Base-by-base conservation (phyloP, 2,113 vertebrate species). In the Tapirus terrestris region DNA sequence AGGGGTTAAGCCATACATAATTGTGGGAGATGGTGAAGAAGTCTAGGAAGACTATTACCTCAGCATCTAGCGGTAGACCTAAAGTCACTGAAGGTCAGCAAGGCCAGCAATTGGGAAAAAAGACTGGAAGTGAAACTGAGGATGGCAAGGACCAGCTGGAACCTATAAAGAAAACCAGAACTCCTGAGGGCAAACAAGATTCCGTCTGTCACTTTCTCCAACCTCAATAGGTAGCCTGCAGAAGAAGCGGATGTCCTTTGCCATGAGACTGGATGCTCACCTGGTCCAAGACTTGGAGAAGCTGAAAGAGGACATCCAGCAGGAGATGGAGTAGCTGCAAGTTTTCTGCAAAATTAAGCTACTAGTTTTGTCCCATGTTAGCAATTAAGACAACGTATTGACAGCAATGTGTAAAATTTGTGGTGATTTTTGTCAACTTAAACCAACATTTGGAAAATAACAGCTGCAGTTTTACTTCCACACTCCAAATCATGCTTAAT, bases 321-420 rank as follows among this genome's bases (percentile, higher is more conserved):
- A 61, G 20, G 20, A 36, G 5, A 3, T 18, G 7, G 43, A 76
- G 51, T 4, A 3, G 31, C 14, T 81, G 36, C 10, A 84, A 43
- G 61, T 73, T 82, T 25, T 16, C 14, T 33, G 17, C 67, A 21
- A 53, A 51, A 61, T 51, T 29, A 72, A 94, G 56, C 2, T 1
- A 1, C 6, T 36, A 3, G 5, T 56, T 33, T 60, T 25, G 21
- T n/a, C 39, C 16, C 53, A 53, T 8, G 17, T 0, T 56, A 31
- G 33, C 3, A 27, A 27, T 91, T 11, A 61, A 56, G 27, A 45
- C 6, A 21, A 13, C 11, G 4, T 11, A 43, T 36, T 27, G 76
- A 2, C 21, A 29, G 4, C 29, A 56, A 6, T 9, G 17, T 10
- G 1, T 2, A 33, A 11, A 75, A 5, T 1, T 51, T 60, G 39